These are phyloP conservation scores for Aegotheles bennettii DNA, from an alignment of 2,113 vertebrate species.

Conservation along the genomic window DNA sequence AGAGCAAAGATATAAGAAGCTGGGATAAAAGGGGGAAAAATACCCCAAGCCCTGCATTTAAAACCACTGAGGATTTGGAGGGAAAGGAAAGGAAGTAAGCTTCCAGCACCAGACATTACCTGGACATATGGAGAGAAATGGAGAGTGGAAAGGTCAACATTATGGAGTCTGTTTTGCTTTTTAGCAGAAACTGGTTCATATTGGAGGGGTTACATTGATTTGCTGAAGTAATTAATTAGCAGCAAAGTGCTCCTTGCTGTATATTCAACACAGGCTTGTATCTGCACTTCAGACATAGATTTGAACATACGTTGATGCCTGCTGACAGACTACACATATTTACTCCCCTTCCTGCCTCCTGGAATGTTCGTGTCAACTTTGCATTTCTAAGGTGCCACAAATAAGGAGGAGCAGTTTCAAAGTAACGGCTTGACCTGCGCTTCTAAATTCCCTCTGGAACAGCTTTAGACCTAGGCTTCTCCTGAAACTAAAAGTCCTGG, in stretches of 20 bases:
- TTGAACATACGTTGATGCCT: neutral
- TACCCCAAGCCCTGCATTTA: neutral
- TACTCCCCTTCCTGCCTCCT: neutral
- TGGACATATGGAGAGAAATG: neutral
- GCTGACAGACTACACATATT: neutral
- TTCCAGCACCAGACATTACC: neutral
- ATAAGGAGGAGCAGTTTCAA: neutral
- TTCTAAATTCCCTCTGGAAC: neutral
- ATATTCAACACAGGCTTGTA: neutral
- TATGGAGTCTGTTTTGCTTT: neutral
- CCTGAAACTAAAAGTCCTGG: neutral
- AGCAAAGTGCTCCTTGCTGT: neutral
- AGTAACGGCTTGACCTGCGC: fast-evolving
- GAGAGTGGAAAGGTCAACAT: neutral
- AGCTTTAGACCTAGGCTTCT: neutral
- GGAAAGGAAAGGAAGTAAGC: neutral
- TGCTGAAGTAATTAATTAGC: neutral
- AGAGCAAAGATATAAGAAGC: neutral
- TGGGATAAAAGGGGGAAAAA: neutral
- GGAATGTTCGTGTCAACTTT: neutral
- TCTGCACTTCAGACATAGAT: neutral
- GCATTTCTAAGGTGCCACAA: neutral
- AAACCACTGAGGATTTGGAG: neutral
- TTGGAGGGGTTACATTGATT: neutral
- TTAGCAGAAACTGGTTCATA: neutral